Conservation (phyloP, 1,140 invertebrate species). For the Kradibia gibbosae region DNA sequence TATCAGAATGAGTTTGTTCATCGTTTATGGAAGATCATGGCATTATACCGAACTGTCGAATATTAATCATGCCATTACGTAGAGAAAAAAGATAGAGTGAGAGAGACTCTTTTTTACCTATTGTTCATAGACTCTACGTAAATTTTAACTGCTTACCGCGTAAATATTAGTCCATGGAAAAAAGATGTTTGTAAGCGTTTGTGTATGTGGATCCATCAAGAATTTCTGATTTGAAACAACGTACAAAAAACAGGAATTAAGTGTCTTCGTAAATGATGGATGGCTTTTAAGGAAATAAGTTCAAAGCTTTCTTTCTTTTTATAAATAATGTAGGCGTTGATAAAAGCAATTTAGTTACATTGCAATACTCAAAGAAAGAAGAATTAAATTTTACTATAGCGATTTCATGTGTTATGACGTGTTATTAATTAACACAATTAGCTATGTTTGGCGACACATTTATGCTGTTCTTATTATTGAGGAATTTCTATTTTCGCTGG, state of each 20-base stretch:
- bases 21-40: slow-evolving; percentile 31
- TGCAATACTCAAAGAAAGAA: too few species aligned
- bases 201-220: too few species aligned
- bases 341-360: too few species aligned
- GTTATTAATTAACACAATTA: too few species aligned
- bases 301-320: too few species aligned
- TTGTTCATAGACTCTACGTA: neutral
- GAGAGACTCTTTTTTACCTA: neutral
- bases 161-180: neutral
- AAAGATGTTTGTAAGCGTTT: neutral
- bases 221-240: neutral
- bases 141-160: neutral
- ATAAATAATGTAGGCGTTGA: too few species aligned
- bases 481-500: too few species aligned
- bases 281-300: neutral
- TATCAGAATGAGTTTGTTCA: slow-evolving; percentile 22
- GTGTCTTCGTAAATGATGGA: neutral
- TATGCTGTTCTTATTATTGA: too few species aligned
- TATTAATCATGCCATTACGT: slow-evolving; percentile 60
- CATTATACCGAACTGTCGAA: slow-evolving; percentile 59
- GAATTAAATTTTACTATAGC: too few species aligned
- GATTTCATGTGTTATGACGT: too few species aligned
- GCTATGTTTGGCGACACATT: too few species aligned
- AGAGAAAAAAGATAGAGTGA: neutral
- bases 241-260: neutral